Evolutionary conservation across 1,140 invertebrate species (phyloP), one percentile per base, ranked within the genome.

Genomic region (Megalopta genalis): DNA sequence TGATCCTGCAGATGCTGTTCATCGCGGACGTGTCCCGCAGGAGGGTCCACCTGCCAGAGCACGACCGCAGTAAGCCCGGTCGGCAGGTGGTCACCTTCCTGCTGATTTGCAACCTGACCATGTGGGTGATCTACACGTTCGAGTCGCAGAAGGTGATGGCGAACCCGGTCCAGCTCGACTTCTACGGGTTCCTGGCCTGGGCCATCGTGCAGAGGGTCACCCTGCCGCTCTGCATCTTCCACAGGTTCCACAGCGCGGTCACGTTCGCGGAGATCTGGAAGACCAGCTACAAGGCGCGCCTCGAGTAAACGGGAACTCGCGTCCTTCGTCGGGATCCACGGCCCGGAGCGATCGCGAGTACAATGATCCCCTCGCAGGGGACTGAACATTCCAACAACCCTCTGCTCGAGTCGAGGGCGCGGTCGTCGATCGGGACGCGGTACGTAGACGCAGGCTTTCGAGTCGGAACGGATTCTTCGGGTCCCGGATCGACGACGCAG

Each of bases 211-310:
- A 98, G 89, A 96, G 98, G 84, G 95, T 99, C 78, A 98, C 98
- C 85, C 94, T 99, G 63, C 98, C 98, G 14, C 95, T 99, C 65
- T 98, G 97, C 94, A 99, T 99, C 90, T 99, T 99, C 95, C 97
- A 98, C 93, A 96, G 97, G 82, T 99, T 99, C 95, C 98, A 99
- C 93, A 99, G 98, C 49, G 97, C 98, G 27, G 97, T 99, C 37
- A 98, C 98, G 93, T 95, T 99, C 80, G 98, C 98, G 83, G 98
- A 99, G 93, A 98, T 99, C 79, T 99, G 98, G 98, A 99, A 99
- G 93, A 98, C 98, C 84, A 98, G 97, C 90, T 99, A 99, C 95
- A 98, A 98, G 94, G 96, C 97, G 80, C 95, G 96, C 82, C 93
- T 97, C 89, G 96, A 97, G 93, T 97, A 96, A 95, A 94, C 64